A percentile compares a stretch with the other conserved stretches of the same genome.
Evolutionary conservation across 2,113 vertebrate genomes (phyloP).

Genomic region (Peucedramus taeniatus): DNA sequence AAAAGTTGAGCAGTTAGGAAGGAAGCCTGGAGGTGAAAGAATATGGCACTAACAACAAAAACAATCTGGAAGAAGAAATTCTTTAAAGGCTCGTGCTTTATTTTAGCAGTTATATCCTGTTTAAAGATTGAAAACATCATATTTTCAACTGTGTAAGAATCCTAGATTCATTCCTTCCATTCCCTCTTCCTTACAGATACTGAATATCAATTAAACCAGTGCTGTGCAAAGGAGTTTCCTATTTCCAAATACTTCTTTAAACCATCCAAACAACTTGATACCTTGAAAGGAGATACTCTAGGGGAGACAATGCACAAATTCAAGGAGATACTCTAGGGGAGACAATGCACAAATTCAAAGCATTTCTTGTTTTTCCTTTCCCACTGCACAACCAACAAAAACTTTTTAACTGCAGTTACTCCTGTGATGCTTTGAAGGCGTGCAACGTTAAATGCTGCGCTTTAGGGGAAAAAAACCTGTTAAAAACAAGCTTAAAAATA

Average conservation of each 20-base stretch:
- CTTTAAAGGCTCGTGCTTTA: neutral
- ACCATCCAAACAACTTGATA: neutral
- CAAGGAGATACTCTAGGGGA: neutral
- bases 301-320: neutral
- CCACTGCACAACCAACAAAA: neutral
- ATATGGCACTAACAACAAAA: neutral
- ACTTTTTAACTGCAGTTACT: neutral
- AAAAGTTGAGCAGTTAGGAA: neutral
- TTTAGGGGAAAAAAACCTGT: rapidly evolving
- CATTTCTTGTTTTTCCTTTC: neutral
- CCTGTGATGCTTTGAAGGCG: neutral
- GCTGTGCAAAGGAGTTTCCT: neutral
- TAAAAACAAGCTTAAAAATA: neutral
- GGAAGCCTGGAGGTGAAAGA: neutral
- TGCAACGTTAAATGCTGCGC: neutral
- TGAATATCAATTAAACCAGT: neutral
- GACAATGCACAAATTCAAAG: neutral
- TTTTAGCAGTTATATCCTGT: neutral
- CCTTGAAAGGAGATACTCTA: neutral
- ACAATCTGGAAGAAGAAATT: neutral
- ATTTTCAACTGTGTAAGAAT: neutral
- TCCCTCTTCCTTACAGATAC: neutral
- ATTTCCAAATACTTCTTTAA: neutral
- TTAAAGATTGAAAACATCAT: neutral
- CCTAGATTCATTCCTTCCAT: neutral